Conservation (phyloP, 1,140 invertebrate species). For the Wiebesia pumilae region DNA sequence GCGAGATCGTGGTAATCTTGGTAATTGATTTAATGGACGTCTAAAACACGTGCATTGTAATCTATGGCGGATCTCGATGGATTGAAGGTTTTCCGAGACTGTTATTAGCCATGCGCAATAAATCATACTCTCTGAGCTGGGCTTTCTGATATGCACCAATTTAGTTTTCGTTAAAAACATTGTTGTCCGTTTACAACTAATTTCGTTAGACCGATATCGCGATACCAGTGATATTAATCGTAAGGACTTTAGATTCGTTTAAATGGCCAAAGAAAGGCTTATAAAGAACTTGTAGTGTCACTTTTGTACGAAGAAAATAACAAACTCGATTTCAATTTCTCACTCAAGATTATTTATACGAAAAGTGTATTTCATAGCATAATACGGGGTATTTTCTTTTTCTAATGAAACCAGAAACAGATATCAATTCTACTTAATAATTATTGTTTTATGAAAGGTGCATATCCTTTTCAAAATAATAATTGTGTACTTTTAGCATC, state of each 20-base stretch:
- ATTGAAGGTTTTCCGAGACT: background rate
- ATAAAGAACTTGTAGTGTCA: background rate
- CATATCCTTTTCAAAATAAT: too few species aligned
- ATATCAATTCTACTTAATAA: too few species aligned
- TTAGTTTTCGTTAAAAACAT: background rate
- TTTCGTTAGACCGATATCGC: background rate
- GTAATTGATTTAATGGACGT: slow-evolving; percentile 26
- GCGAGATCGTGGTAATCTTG: background rate
- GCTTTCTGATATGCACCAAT: background rate
- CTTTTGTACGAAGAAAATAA: background rate
- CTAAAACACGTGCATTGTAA: background rate
- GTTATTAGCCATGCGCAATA: background rate
- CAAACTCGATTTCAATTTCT: background rate
- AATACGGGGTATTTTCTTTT: too few species aligned
- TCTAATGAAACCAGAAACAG: too few species aligned
- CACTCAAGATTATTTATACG: too few species aligned
- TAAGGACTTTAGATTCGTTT: background rate
- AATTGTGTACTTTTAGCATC: too few species aligned
- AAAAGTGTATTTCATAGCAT: too few species aligned
- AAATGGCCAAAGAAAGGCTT: background rate
- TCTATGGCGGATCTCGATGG: background rate
- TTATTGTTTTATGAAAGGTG: too few species aligned
- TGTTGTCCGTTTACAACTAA: background rate
- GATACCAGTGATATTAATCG: background rate
- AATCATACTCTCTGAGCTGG: background rate